phyloP scores from a whole-genome alignment of 2,888 invertebrate genomes.

The Osedax fenrisi region DNA sequence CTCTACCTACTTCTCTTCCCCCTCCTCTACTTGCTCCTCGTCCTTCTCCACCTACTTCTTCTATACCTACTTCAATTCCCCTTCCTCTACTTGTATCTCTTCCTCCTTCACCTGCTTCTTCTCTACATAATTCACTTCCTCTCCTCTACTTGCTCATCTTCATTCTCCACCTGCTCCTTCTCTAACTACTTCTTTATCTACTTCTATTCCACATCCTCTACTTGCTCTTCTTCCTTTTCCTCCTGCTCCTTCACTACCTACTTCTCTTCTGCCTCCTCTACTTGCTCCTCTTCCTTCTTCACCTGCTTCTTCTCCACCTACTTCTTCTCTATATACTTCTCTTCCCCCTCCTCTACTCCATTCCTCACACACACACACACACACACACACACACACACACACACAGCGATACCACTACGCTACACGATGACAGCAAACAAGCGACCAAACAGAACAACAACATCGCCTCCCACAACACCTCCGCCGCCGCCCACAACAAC shows the following conservation, averaged over 20 bases:
- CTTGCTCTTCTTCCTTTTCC: background rate
- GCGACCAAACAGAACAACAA: too few species aligned
- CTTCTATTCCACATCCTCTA: background rate
- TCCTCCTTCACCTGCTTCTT: background rate
- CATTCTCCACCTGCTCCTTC: background rate
- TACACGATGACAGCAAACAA: too few species aligned
- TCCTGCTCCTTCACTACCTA: background rate
- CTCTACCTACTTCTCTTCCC: too few species aligned
- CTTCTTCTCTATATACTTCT: background rate
- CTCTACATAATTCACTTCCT: background rate
- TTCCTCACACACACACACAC: too few species aligned
- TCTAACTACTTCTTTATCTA: background rate
- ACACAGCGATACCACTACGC: too few species aligned
- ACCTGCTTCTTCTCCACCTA: background rate
- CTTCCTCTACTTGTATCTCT: background rate
- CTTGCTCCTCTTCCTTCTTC: background rate
- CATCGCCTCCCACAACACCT: too few species aligned
- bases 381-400: too few species aligned
- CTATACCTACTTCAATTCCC: constrained; percentile 7
- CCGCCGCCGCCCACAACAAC: too few species aligned
- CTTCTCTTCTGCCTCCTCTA: background rate
- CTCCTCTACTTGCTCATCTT: background rate
- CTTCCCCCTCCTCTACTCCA: background rate
- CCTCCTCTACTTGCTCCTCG: background rate
- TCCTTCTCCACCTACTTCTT: background rate